A percentile compares a stretch with the other conserved stretches of the same genome.
These are phyloP conservation scores for Baronia brevicornis DNA, from an alignment of 2,888 invertebrate genomes.

Conservation along the genomic window DNA sequence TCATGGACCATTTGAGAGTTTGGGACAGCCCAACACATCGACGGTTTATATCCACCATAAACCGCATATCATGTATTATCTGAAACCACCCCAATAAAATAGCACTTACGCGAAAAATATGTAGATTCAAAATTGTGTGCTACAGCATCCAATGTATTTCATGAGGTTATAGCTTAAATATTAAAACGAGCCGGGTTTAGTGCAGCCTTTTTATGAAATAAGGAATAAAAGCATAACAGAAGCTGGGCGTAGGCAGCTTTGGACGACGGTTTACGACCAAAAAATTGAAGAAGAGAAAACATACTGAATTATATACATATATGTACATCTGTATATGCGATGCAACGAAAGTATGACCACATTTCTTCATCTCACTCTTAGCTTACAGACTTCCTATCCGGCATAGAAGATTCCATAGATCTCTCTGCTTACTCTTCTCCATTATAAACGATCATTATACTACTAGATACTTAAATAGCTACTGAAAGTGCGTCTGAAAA, in stretches of 20 bases:
- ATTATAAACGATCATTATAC: too few species aligned
- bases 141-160: constrained; percentile 24
- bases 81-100: constrained; percentile 45
- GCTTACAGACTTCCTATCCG: too few species aligned
- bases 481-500: too few species aligned
- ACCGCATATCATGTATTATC: constrained; percentile 47
- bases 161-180: constrained; percentile 16
- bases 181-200: constrained; percentile 15
- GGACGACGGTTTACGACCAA: constrained; percentile 8
- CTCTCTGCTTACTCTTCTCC: too few species aligned
- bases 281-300: too few species aligned
- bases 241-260: constrained; percentile 3
- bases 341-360: too few species aligned
- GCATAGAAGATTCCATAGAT: too few species aligned
- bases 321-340: too few species aligned
- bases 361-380: too few species aligned
- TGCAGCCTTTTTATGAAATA: constrained; percentile 14
- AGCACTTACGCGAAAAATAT: constrained; percentile 44
- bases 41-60: constrained; percentile 40
- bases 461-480: too few species aligned
- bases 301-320: too few species aligned
- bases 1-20: constrained; percentile 41
- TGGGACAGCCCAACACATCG: constrained; percentile 24
- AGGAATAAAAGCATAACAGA: constrained; percentile 15
- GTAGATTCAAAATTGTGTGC: constrained; percentile 35